Evolutionary conservation across 2,113 vertebrate genomes (phyloP).

Genomic region (Gnathonemus echidnorhynchus): DNA sequence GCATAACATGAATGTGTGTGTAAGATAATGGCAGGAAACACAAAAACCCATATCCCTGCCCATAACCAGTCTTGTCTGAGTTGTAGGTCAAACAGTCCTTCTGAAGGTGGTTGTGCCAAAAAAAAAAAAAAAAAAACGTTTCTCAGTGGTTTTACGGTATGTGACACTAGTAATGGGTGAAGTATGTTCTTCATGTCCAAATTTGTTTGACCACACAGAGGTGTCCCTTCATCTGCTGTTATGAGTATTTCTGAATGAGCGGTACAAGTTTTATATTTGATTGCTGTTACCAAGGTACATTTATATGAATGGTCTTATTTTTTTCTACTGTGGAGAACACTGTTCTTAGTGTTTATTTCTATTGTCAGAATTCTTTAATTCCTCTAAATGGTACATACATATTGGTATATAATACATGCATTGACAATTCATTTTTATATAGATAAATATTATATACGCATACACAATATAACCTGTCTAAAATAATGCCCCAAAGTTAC

Average conservation of each 20-base stretch:
- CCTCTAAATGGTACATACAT: constrained; percentile 10
- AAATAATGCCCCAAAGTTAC: background rate
- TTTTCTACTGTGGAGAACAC: constrained; percentile 15
- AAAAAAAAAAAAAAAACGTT: background rate
- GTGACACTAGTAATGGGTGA: constrained; percentile 5
- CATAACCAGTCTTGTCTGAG: constrained; percentile 8
- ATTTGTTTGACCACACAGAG: constrained; percentile 7
- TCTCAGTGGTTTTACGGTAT: constrained; percentile 8
- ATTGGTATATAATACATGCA: constrained; percentile 16
- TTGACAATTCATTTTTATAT: constrained; percentile 9
- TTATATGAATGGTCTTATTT: constrained; percentile 11
- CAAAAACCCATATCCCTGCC: background rate
- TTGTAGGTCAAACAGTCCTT: constrained; percentile 8
- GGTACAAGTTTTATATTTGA: constrained; percentile 8
- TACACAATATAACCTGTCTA: background rate
- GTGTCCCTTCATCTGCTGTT: constrained; percentile 10
- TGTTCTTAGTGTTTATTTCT: constrained; percentile 11
- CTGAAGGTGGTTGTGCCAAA: constrained; percentile 13
- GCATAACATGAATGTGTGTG: background rate
- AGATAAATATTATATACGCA: background rate
- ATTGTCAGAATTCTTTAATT: constrained; percentile 12
- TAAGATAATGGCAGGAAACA: constrained; percentile 5
- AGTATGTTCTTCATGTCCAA: background rate
- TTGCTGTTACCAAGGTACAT: constrained; percentile 11
- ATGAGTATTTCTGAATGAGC: background rate